Conservation (phyloP, 2,113 vertebrate species). For the Rhinogobius similis region DNA sequence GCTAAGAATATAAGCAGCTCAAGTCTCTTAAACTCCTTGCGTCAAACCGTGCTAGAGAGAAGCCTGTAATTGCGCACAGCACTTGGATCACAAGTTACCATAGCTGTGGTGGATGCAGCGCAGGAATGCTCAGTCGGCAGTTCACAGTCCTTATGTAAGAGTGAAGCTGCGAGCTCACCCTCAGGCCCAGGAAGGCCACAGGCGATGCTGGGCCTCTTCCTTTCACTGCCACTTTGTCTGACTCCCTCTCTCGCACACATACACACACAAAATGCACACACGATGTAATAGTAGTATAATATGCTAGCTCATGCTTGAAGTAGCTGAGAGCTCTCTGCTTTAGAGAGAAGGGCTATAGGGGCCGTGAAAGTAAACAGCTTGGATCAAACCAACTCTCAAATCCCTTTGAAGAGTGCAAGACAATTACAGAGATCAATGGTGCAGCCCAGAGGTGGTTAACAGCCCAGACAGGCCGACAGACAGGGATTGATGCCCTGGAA, state of each 20-base stretch:
- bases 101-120: conserved; percentile 21
- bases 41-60: too few species aligned
- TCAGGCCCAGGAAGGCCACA: conserved; percentile 42
- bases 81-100: conserved; percentile 2
- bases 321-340: conserved; percentile 68
- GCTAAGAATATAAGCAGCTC: too few species aligned
- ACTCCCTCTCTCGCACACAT: neutral
- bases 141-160: conserved; percentile 49
- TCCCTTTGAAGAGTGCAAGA: conserved; percentile 72
- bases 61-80: conserved; percentile 15
- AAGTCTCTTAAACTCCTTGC: too few species aligned
- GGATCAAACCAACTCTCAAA: conserved; percentile 73
- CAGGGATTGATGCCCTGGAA: conserved; percentile 63
- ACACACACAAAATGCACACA: conserved; percentile 23
- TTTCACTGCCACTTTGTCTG: conserved; percentile 20
- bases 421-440: conserved; percentile 75
- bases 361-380: conserved; percentile 73
- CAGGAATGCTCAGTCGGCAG: conserved; percentile 25
- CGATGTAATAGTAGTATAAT: conserved; percentile 57
- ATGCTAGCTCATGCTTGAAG: conserved; percentile 72
- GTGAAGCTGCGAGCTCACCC: conserved; percentile 49
- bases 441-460: conserved; percentile 73
- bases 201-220: conserved; percentile 35
- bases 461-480: conserved; percentile 69
- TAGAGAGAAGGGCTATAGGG: conserved; percentile 57